Base-by-base conservation (phyloP, 2,888 invertebrate genomes). In the Andrena praecox region DNA sequence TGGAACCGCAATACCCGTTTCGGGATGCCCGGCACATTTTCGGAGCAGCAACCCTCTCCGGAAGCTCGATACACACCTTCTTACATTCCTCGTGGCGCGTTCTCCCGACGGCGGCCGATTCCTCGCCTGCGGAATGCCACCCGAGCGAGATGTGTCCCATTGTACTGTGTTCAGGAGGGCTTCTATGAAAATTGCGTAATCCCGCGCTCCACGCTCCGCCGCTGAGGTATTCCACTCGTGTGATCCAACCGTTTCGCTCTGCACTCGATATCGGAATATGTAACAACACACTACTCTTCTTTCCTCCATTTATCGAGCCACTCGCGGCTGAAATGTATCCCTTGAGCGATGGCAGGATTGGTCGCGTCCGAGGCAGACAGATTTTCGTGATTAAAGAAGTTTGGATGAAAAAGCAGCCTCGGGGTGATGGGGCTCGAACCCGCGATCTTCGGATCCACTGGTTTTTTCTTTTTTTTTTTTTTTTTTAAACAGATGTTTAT, bases 111-210 rank as follows among this genome's bases (percentile, higher is more conserved):
- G 1, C 71, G 20, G 64, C 20, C 64, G 60, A 66, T 59, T 66
- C 77, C 33, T 56, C 24, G 33, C 10, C 7, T n/a, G 50, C 27
- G 31, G 66, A 77, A 54, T 60, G 70, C 71, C 52, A 42, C 31
- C 35, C 35, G 35, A 10, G 24, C 8, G 20, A 29, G 6, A 29
- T 12, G 24, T 66, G 29, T 72, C 66, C 16, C n/a, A n/a, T 64
- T 48, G 52, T 16, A 4, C 24, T n/a, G n/a, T 10, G 16, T 52
- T 64, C 60, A 12, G 5, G 33, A 35, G 33, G 60, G 52, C 27
- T 77, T 67, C 27, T 29, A 60, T 16, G 67, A 71, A 79, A 79
- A 79, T 81, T 66, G 20, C 60, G 35, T 59, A 69, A 79, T 66
- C 64, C 54, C 16, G 29, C 52, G 24, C 12, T 60, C 35, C 4